Percentiles rank a stretch among this genome's conserved stretches.
Evolutionary conservation across 2,113 vertebrate genomes (phyloP).

Genomic region (Heteronetta atricapilla): DNA sequence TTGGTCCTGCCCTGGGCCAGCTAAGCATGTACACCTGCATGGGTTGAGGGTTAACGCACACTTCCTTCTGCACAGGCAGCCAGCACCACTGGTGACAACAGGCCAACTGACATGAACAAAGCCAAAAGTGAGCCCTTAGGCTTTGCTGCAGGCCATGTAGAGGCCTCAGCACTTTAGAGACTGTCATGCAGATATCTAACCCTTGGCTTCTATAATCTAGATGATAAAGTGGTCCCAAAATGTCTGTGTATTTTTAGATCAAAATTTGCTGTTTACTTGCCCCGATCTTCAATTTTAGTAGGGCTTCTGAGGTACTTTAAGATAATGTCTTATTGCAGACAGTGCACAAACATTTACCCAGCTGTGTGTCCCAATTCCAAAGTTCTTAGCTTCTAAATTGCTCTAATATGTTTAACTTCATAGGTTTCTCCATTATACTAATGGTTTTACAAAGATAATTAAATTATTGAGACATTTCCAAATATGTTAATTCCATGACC

Average conservation of each 20-base stretch:
- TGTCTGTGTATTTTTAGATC: neutral
- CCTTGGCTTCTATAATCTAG: neutral
- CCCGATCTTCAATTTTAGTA: neutral
- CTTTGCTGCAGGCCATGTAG: neutral
- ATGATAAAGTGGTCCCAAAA: neutral
- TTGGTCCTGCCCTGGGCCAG: neutral
- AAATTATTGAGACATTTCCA: neutral
- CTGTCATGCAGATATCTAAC: neutral
- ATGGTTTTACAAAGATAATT: neutral
- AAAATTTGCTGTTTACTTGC: neutral
- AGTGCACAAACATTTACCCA: neutral
- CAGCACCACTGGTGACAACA: neutral
- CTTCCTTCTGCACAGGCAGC: neutral
- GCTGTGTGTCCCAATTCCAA: neutral
- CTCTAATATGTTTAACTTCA: neutral
- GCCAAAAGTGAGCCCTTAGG: neutral
- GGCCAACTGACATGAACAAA: neutral
- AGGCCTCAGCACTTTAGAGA: neutral
- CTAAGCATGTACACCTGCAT: neutral
- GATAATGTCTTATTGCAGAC: neutral
- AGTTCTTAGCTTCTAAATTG: neutral
- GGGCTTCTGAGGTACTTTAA: neutral
- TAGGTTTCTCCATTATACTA: neutral
- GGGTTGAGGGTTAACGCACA: neutral
- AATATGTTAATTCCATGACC: neutral